These are phyloP conservation scores for Macrostomum cliftonense DNA, from an alignment of 2,888 invertebrate genomes.

Conservation along the genomic window DNA sequence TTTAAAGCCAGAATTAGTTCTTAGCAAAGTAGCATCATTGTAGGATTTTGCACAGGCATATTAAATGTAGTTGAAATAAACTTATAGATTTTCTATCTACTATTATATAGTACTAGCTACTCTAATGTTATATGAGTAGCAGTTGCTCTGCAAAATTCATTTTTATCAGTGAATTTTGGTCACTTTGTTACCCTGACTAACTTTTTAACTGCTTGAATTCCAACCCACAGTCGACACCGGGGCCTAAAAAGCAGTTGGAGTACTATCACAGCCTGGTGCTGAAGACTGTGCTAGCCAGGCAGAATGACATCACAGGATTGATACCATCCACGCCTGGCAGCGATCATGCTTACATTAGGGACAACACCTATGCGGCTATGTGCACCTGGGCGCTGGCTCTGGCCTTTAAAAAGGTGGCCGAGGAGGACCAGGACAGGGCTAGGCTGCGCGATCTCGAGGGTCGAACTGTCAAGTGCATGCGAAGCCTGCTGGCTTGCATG, in stretches of 20 bases:
- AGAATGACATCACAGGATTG: constrained; percentile 88
- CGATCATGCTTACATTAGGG: constrained; percentile 85
- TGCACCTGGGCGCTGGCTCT: constrained; percentile 97
- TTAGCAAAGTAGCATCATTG: too few species aligned
- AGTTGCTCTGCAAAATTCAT: too few species aligned
- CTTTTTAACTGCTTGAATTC: too few species aligned
- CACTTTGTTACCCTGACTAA: too few species aligned
- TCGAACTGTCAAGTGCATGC: constrained; percentile 43
- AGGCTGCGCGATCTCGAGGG: constrained; percentile 83
- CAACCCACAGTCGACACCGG: not conserved
- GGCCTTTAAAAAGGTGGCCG: constrained; percentile 95
- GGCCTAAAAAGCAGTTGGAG: not conserved
- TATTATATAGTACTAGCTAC: too few species aligned
- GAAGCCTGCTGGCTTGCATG: constrained; percentile 82
- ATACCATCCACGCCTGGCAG: constrained; percentile 57
- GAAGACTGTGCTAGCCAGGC: constrained; percentile 20
- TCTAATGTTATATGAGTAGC: too few species aligned
- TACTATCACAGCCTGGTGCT: not conserved
- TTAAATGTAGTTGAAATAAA: too few species aligned
- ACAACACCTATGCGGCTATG: constrained; percentile 86
- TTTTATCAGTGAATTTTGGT: too few species aligned
- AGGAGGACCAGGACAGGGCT: constrained; percentile 90
- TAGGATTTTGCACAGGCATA: too few species aligned
- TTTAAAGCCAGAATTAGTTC: too few species aligned
- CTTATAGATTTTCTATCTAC: too few species aligned